Evolutionary conservation across 2,797 vertebrate genomes (phyloP).

Genomic region (Myripristis murdjan): DNA sequence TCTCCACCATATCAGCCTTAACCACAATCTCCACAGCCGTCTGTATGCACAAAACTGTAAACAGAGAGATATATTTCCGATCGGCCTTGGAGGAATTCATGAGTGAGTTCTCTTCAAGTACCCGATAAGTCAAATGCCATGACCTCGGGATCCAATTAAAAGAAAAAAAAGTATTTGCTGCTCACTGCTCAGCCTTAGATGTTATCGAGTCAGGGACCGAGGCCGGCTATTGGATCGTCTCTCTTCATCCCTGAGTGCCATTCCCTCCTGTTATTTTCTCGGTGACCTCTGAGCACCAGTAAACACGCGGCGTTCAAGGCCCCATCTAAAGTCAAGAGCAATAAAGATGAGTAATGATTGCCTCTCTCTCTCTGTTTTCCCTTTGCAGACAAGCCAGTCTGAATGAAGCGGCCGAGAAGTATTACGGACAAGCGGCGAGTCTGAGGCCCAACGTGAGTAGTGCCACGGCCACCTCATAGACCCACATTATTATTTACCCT

Average conservation of each 20-base stretch:
- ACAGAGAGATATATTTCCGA: slow-evolving; percentile 15
- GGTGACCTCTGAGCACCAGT: slow-evolving; percentile 68
- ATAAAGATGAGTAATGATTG: slow-evolving; percentile 80
- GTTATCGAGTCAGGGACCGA: slow-evolving; percentile 44
- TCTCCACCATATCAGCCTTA: slow-evolving; percentile 5
- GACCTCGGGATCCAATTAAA: slow-evolving; percentile 59
- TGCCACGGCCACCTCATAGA: slow-evolving; percentile 48
- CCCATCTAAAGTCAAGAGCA: slow-evolving; percentile 63
- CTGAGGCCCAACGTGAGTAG: slow-evolving; percentile 97
- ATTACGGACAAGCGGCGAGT: slow-evolving; percentile 94
- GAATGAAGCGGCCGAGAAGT: slow-evolving; percentile 96
- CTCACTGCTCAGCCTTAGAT: slow-evolving; percentile 46
- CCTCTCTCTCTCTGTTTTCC: slow-evolving; percentile 67
- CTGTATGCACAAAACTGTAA: slow-evolving; percentile 12
- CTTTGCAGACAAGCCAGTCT: slow-evolving; percentile 95
- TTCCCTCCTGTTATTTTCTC: slow-evolving; percentile 67
- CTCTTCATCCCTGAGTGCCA: slow-evolving; percentile 48
- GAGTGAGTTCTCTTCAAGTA: slow-evolving; percentile 24
- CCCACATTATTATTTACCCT: slow-evolving; percentile 51
- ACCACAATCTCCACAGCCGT: background rate
- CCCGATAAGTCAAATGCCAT: slow-evolving; percentile 45
- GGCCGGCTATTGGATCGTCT: slow-evolving; percentile 26
- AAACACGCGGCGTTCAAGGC: slow-evolving; percentile 71
- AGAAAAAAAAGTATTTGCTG: slow-evolving; percentile 48
- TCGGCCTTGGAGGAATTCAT: slow-evolving; percentile 20